Evolutionary conservation across 2,888 invertebrate species (phyloP).

Genomic region (Watsonalla binaria): DNA sequence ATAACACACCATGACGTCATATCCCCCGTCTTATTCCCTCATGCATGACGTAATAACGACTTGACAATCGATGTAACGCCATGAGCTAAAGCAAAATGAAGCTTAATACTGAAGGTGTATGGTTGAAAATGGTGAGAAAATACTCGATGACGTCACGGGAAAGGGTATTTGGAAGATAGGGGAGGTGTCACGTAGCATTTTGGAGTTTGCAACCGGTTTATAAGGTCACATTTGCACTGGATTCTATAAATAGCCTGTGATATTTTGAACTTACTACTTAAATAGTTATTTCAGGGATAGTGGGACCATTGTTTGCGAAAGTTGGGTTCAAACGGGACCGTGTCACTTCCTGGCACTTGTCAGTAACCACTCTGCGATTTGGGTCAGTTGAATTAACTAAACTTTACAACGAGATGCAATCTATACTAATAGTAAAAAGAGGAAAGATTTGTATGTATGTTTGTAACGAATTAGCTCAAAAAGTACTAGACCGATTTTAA

Average conservation of each 20-base stretch:
- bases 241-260: slow-evolving; percentile 5
- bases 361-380: too few species aligned
- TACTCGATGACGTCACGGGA: slow-evolving; percentile 5
- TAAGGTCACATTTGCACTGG: slow-evolving; percentile 3
- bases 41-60: slow-evolving; percentile 18
- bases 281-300: slow-evolving; percentile 1
- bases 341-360: too few species aligned
- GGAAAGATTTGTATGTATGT: too few species aligned
- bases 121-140: slow-evolving; percentile 3
- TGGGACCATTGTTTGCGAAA: not conserved
- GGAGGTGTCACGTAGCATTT: not conserved
- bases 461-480: too few species aligned
- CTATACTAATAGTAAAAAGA: too few species aligned
- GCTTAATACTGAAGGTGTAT: not conserved
- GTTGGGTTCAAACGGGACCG: too few species aligned
- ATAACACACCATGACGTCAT: slow-evolving; percentile 34
- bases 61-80: slow-evolving; percentile 9
- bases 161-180: slow-evolving; percentile 5
- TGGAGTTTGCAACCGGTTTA: not conserved
- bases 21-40: slow-evolving; percentile 23
- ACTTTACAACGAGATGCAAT: too few species aligned
- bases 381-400: too few species aligned
- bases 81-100: slow-evolving; percentile 8
- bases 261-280: slow-evolving; percentile 4
- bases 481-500: too few species aligned